Evolutionary conservation across 2,113 vertebrate species (phyloP), one percentile per base, ranked within the genome.

Genomic region (Alethe diademata): DNA sequence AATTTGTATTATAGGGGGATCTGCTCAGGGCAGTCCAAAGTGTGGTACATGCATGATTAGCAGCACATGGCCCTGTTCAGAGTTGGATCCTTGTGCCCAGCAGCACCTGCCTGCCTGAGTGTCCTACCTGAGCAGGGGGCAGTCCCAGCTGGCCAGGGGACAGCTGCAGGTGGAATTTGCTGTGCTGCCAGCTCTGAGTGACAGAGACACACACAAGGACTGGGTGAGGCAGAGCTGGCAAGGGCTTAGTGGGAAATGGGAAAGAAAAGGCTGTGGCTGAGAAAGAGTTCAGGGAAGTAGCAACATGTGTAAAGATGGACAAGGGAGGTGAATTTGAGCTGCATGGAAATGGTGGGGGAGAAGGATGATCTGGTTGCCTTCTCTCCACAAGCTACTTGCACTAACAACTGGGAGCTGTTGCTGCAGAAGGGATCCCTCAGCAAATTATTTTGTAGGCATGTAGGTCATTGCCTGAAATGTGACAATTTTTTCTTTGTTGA

Each of bases 41-140:
- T 4, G 11, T 25, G 56, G 43, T 20, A 12, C 25, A 50, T 31
- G 65, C 36, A 42, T 0, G 0, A 85, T 33, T 33, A 72, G 38
- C 61, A 54, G 48, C 48, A 40, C 0, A 0, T 26, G 38, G 23
- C 8, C 35, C 13, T 8, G 1, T 24, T 69, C 45, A 16, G 0
- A 2, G 3, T 1, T 1, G 3, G 38, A 58, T 20, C n/a, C 51
- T 47, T 47, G 42, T 47, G 48, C 23, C 62, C 8, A 2, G 33
- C 40, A 78, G 60, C 60, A 6, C 9, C 33, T 2, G 26, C 50
- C 47, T 13, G 4, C 4, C 56, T n/a, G 33, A 38, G 16, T 16
- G 60, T 38, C 50, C 53, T 9, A 1, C 45, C 50, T 10, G 65
- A 81, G 58, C 78, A 10, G 7, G 38, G 81, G 66, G 75, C 25